phyloP scores from a whole-genome alignment of 2,113 vertebrate species.

The Bagarius yarrelli region DNA sequence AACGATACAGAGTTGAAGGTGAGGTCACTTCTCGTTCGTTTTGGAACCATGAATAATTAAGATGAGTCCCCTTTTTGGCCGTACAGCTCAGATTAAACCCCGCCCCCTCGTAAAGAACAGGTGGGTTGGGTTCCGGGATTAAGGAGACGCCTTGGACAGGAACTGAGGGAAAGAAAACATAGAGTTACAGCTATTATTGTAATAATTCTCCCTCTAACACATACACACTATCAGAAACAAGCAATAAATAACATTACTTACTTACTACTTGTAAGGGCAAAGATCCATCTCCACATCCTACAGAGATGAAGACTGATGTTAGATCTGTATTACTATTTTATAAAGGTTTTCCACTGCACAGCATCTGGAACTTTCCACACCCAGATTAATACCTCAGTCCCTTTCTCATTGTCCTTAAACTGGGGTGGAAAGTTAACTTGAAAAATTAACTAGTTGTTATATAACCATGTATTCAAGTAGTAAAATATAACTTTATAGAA shows the following conservation, averaged over 20 bases:
- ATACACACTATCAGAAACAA: background rate
- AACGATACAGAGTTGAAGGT: slow-evolving; percentile 11
- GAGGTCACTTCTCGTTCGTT: slow-evolving; percentile 55
- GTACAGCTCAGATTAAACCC: slow-evolving; percentile 62
- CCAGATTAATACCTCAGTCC: background rate
- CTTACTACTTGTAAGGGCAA: slow-evolving; percentile 66
- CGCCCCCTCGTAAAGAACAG: slow-evolving; percentile 61
- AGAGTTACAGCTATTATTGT: background rate
- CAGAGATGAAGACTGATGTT: background rate
- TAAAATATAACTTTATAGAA: background rate
- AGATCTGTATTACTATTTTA: background rate
- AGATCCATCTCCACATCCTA: slow-evolving; percentile 52
- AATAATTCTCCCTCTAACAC: background rate
- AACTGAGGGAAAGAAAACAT: slow-evolving; percentile 48
- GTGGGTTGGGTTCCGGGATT: slow-evolving; percentile 59
- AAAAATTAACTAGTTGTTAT: background rate
- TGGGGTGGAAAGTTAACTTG: background rate
- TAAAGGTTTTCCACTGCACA: background rate
- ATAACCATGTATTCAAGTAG: background rate
- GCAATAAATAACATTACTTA: slow-evolving; percentile 55
- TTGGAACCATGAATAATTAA: slow-evolving; percentile 69
- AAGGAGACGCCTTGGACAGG: slow-evolving; percentile 60
- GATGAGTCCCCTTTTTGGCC: slow-evolving; percentile 60
- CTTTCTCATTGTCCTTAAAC: background rate
- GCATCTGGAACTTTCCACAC: background rate